phyloP scores from a whole-genome alignment of 2,113 vertebrate species.

The Stictonetta naevosa region DNA sequence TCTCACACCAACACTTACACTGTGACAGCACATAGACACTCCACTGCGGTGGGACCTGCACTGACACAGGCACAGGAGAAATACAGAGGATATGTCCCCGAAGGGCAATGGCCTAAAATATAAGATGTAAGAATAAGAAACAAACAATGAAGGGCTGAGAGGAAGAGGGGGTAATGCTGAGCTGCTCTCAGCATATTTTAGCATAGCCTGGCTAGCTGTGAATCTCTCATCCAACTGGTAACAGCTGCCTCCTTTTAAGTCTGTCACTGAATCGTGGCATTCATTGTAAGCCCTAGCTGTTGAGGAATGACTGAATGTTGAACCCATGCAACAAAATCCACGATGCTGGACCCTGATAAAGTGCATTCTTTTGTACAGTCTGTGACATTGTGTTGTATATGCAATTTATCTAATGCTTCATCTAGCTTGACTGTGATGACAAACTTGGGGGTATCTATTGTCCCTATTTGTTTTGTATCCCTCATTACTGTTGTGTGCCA shows the following conservation, averaged over 20 bases:
- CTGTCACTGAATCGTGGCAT: not conserved
- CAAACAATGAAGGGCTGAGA: not conserved
- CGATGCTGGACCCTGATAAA: not conserved
- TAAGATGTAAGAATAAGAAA: not conserved
- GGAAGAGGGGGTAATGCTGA: not conserved
- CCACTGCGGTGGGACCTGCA: not conserved
- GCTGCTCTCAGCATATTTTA: constrained; percentile 42
- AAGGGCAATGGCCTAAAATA: not conserved
- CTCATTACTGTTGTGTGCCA: not conserved
- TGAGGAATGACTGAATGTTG: not conserved
- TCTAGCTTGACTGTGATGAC: not conserved
- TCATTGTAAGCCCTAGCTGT: not conserved
- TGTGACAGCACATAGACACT: not conserved
- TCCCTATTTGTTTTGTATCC: not conserved
- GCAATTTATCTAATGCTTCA: not conserved
- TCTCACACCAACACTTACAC: constrained; percentile 16
- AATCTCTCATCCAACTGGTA: not conserved
- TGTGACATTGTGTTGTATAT: not conserved
- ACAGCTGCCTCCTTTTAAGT: not conserved
- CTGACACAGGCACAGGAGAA: not conserved
- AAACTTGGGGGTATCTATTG: not conserved
- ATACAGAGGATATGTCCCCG: not conserved
- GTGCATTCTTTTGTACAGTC: not conserved
- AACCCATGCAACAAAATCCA: not conserved
- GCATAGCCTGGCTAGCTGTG: constrained; percentile 28